Evolutionary conservation across 2,888 invertebrate species (phyloP).

Genomic region (Xanthia icteritia): DNA sequence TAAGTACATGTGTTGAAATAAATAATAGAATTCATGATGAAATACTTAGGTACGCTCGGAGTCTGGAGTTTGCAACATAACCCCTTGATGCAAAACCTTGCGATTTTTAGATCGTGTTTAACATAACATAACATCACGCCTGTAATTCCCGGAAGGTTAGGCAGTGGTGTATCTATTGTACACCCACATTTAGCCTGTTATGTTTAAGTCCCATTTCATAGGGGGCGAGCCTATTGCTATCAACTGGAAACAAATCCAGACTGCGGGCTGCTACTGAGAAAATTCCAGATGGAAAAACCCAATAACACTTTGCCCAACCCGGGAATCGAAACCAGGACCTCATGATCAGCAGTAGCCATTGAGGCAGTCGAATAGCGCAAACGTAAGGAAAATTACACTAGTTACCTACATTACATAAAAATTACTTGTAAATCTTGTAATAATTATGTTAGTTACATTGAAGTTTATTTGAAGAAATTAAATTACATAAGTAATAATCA

Average conservation of each 20-base stretch:
- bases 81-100: not conserved
- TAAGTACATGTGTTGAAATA: not conserved
- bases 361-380: not conserved
- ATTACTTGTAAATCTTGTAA: not conserved
- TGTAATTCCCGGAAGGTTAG: not conserved
- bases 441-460: not conserved
- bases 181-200: not conserved
- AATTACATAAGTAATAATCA: constrained; percentile 16
- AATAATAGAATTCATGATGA: not conserved
- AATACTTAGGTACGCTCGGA: too few relatives aligned
- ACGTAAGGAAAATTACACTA: not conserved
- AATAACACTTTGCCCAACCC: not conserved
- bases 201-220: not conserved
- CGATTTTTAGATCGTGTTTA: not conserved
- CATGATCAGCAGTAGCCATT: not conserved
- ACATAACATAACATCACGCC: not conserved
- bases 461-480: constrained; percentile 26
- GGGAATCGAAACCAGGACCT: not conserved
- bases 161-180: not conserved
- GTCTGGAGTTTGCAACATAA: not conserved
- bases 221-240: not conserved
- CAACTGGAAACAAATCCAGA: not conserved
- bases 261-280: not conserved
- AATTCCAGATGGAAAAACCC: not conserved
- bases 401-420: not conserved